These are phyloP conservation scores for Cheilosia urbana DNA, from an alignment of 2,888 invertebrate genomes.

Conservation along the genomic window DNA sequence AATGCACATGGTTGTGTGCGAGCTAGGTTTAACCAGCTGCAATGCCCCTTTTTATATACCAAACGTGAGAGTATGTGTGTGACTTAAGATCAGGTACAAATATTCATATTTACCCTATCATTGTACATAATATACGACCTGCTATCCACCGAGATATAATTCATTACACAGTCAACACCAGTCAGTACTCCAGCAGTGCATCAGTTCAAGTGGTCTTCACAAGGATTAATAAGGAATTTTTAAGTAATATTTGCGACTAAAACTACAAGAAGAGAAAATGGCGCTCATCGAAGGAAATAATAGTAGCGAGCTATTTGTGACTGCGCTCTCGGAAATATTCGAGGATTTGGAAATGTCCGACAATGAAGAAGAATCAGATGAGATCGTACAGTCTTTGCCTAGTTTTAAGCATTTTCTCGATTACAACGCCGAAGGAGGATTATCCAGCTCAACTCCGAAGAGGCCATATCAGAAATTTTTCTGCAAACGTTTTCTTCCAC, in stretches of 20 bases:
- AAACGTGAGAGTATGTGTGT: background rate
- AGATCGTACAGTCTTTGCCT: conserved; percentile 13
- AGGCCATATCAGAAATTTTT: conserved; percentile 23
- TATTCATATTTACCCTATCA: background rate
- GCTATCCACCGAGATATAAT: conserved; percentile 2
- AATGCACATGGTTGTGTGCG: background rate
- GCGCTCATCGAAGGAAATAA: conserved; percentile 24
- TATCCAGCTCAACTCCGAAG: conserved; percentile 57
- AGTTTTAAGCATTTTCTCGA: conserved; percentile 43
- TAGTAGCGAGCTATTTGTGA: conserved; percentile 44
- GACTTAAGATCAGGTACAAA: conserved; percentile 13
- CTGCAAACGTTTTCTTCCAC: conserved; percentile 23
- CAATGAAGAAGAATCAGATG: conserved; percentile 36
- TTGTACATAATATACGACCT: conserved; percentile 36
- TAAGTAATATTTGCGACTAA: background rate
- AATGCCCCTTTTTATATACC: background rate
- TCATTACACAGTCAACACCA: too few relatives aligned
- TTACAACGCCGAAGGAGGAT: conserved; percentile 4
- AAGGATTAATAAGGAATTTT: conserved; percentile 31
- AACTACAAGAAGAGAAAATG: conserved; percentile 38
- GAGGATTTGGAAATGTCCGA: conserved; percentile 45
- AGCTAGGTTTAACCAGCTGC: conserved; percentile 19
- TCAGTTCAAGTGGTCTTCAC: conserved; percentile 1
- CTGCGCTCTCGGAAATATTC: conserved; percentile 49
- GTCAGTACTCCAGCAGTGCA: too few relatives aligned